Base-by-base conservation (phyloP, 2,888 invertebrate genomes). In the Noctua pronuba region DNA sequence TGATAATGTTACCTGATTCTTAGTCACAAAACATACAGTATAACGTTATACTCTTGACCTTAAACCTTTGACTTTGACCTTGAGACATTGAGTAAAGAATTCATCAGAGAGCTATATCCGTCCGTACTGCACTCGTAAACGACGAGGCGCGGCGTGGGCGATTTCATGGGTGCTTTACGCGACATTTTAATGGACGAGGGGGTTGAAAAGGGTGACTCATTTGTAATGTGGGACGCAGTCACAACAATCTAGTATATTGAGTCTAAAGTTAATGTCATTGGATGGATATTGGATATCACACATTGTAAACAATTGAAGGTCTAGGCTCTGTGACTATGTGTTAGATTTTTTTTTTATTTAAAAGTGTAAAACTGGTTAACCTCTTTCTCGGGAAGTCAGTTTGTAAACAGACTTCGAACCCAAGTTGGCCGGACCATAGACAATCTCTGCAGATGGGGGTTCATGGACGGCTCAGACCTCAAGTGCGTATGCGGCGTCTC, bases 61-160 rank as follows among this genome's bases (percentile, higher is more conserved):
- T 75, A 49, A 13, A 13, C 49, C 69, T 46, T 66, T 76, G 13
- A 18, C 41, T 67, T 75, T 64, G 60, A 70, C 78, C 74, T 77
- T 82, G 68, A 58, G 31, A 8, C 21, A 68, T 41, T 11, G 58
- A 79, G 75, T 75, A 83, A 86, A 86, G 62, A 82, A 86, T 65
- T 72, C 83, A 83, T 55, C 55, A 55, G 64, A 62, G 64, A 65
- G 41, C n/a, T 64, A 13, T 66, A 73, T 58, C 38, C 64, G 70
- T 58, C 44, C 62, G 52, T n/a, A 38, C 24, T 68, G 64, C 31
- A 38, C 21, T 72, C 73, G 73, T 84, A 79, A 78, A 82, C 28
- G 2, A 38, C 28, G 70, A 31, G 31, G 52, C 35, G 75, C 60
- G 74, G 75, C 28, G 79, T 68, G 75, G 75, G 64, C 21, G 62